A percentile compares a stretch with the other conserved stretches of the same genome.
phyloP scores from a whole-genome alignment of 1,140 invertebrate species.

The Drosophila asahinai region DNA sequence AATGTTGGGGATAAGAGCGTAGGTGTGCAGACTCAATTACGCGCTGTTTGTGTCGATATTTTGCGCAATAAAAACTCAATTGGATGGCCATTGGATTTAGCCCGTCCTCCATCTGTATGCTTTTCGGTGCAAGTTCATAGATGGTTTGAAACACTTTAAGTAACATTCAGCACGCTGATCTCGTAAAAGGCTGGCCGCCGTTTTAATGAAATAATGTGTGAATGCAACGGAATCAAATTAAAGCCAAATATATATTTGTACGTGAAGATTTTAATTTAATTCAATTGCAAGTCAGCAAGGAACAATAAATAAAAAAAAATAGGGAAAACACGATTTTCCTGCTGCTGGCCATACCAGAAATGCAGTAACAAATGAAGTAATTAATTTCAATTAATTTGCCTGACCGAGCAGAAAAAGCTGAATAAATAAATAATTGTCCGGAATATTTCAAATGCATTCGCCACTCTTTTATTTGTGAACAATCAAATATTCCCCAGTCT shows the following conservation, averaged over 20 bases:
- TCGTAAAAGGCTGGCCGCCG: conserved; percentile 20
- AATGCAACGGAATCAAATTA: conserved; percentile 41
- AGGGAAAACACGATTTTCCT: conserved; percentile 16
- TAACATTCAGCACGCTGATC: conserved; percentile 10
- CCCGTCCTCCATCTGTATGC: neutral
- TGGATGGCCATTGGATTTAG: conserved; percentile 33
- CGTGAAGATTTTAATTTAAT: conserved; percentile 51
- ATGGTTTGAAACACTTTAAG: conserved; percentile 21
- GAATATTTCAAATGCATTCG: conserved; percentile 41
- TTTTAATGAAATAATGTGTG: conserved; percentile 29
- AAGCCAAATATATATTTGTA: conserved; percentile 65
- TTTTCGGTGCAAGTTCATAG: neutral
- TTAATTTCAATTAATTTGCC: conserved; percentile 72
- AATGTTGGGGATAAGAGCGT: neutral
- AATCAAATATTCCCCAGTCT: conserved; percentile 39
- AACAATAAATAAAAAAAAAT: conserved; percentile 20
- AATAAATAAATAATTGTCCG: conserved; percentile 23
- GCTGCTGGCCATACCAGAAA: conserved; percentile 24
- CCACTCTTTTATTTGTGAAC: conserved; percentile 26
- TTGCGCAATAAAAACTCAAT: conserved; percentile 72
- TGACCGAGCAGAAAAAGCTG: conserved; percentile 30
- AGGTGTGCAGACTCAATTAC: conserved; percentile 68
- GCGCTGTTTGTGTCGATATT: conserved; percentile 65
- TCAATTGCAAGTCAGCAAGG: conserved; percentile 42
- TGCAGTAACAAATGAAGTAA: conserved; percentile 57